Evolutionary conservation across 2,797 vertebrate genomes (phyloP).

Genomic region (Melanotaenia maccullochi): DNA sequence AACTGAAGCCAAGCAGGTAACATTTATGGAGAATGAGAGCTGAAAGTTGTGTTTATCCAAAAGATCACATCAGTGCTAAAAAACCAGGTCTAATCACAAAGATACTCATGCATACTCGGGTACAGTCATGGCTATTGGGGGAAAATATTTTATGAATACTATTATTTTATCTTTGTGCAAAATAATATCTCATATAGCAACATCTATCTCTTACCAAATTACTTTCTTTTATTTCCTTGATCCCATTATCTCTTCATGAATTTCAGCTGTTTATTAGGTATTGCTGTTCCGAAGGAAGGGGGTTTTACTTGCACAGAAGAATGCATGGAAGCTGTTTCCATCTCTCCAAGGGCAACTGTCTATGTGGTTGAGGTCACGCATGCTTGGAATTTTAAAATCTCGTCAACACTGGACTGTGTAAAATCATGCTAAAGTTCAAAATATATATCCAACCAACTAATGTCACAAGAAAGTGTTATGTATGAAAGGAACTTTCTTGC

Average conservation of each 20-base stretch:
- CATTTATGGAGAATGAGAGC: constrained; percentile 5
- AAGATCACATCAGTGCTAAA: constrained; percentile 18
- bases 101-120: background rate
- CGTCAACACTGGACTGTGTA: constrained; percentile 9
- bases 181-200: constrained; percentile 31
- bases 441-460: constrained; percentile 5
- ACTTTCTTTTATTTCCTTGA: constrained; percentile 21
- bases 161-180: constrained; percentile 53
- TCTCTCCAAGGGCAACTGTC: constrained; percentile 61
- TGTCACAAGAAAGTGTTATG: constrained; percentile 4
- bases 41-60: constrained; percentile 16
- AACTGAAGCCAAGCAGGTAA: constrained; percentile 6
- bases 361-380: constrained; percentile 56
- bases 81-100: constrained; percentile 15
- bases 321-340: constrained; percentile 27
- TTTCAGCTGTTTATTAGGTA: constrained; percentile 34
- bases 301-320: constrained; percentile 31
- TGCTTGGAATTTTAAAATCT: constrained; percentile 62
- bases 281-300: constrained; percentile 22
- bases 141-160: constrained; percentile 53
- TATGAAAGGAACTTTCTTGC: constrained; percentile 18
- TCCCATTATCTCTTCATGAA: constrained; percentile 30
- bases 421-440: constrained; percentile 15
- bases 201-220: constrained; percentile 38
- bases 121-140: constrained; percentile 13